Evolutionary conservation across 2,797 vertebrate species (phyloP).

Genomic region (Muraenolepis orangiensis): DNA sequence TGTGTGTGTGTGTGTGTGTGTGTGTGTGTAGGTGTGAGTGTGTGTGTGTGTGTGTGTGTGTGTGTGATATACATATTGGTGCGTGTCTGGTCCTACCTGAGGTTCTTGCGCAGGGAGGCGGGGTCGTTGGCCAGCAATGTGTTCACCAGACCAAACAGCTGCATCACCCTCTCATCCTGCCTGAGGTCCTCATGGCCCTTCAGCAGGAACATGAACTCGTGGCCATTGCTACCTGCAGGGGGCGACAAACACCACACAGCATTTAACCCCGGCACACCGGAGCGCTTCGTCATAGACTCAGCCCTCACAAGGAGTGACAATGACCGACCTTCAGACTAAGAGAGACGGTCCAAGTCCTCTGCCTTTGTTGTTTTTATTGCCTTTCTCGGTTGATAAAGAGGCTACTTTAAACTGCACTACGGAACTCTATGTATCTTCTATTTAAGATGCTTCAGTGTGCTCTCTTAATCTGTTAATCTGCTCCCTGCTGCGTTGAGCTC

Average conservation of each 20-base stretch:
- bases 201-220: constrained; percentile 98
- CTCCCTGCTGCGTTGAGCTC: no score
- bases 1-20: background rate
- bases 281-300: background rate
- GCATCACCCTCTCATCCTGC: constrained; percentile 98
- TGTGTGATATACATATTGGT: no score
- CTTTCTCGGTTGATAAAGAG: background rate
- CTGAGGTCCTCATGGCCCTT: constrained; percentile 97
- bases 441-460: background rate
- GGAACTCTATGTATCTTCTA: background rate
- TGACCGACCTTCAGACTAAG: no score
- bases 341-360: background rate
- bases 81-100: constrained; percentile 76
- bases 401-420: background rate
- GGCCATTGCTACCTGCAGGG: constrained; percentile 91
- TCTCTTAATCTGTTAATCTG: no score
- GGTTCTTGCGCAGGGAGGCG: constrained; percentile 95
- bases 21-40: background rate
- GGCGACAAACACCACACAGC: constrained; percentile 43
- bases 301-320: background rate
- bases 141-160: constrained; percentile 97
- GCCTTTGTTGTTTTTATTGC: background rate
- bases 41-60: no score
- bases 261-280: background rate
- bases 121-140: constrained; percentile 96